Conservation (phyloP, 2,888 invertebrate genomes). For the Torymus aiolomorphi region DNA sequence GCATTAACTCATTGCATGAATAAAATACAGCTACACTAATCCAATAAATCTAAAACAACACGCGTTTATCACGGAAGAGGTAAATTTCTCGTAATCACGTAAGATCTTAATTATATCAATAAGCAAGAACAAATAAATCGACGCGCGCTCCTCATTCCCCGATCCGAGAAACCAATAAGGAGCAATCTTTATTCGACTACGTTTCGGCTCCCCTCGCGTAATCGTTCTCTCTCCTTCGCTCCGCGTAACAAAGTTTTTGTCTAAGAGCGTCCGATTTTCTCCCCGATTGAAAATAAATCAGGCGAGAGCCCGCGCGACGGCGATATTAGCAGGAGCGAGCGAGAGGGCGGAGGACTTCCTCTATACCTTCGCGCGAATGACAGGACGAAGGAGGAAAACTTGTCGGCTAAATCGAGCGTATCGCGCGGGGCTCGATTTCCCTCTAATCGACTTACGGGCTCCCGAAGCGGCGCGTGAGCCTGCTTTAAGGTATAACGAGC, state of each 20-base stretch:
- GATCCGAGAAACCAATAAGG: slow-evolving; percentile 5
- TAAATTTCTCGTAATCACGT: too few species aligned
- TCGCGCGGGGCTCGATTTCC: slow-evolving; percentile 56
- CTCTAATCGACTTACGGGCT: slow-evolving; percentile 56
- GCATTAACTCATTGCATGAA: too few species aligned
- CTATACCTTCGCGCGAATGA: slow-evolving; percentile 42
- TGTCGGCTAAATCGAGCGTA: slow-evolving; percentile 56
- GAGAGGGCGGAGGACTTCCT: neutral
- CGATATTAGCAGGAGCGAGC: slow-evolving; percentile 29
- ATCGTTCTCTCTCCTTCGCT: slow-evolving; percentile 12
- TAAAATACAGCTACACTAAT: too few species aligned
- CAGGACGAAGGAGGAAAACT: slow-evolving; percentile 33
- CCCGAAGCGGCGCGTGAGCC: too few species aligned
- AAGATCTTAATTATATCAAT: neutral
- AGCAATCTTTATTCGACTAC: slow-evolving; percentile 6
- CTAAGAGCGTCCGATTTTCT: slow-evolving; percentile 36
- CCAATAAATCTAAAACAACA: too few species aligned
- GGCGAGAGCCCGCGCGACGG: slow-evolving; percentile 25
- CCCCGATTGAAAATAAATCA: slow-evolving; percentile 54
- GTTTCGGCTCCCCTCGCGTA: slow-evolving; percentile 4
- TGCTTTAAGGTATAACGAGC: slow-evolving; percentile 27
- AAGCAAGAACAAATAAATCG: too few species aligned
- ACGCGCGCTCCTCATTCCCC: neutral
- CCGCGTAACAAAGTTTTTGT: slow-evolving; percentile 21
- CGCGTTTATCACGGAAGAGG: too few species aligned